Percentiles rank a stretch among this genome's conserved stretches.
Evolutionary conservation across 2,113 vertebrate genomes (phyloP).

Genomic region (Colistium nudipinnis): DNA sequence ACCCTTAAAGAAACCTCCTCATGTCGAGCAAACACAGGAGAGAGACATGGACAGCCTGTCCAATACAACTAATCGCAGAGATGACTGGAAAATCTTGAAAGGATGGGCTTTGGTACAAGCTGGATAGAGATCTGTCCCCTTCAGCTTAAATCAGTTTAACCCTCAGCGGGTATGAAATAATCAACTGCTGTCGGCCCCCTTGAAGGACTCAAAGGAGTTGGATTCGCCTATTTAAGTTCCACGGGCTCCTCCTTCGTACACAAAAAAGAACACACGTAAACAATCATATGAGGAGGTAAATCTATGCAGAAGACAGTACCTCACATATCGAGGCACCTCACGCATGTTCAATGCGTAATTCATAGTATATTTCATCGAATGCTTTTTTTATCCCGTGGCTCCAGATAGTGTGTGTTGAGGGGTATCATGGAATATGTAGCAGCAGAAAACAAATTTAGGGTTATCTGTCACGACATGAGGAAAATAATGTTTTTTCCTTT

Average conservation of each 20-base stretch:
- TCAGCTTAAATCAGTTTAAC: conserved; percentile 29
- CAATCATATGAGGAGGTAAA: neutral
- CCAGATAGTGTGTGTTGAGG: neutral
- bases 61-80: conserved; percentile 35
- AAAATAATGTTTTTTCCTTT: too few species aligned
- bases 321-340: neutral
- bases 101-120: conserved; percentile 19
- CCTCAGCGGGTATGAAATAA: conserved; percentile 35
- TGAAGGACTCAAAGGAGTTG: neutral
- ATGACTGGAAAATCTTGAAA: conserved; percentile 35
- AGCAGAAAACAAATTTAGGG: too few species aligned
- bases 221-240: conserved; percentile 13
- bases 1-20: too few species aligned
- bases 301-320: neutral
- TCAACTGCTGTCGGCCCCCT: conserved; percentile 18
- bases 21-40: neutral
- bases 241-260: neutral
- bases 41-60: conserved; percentile 12
- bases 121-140: conserved; percentile 41
- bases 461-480: too few species aligned
- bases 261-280: conserved; percentile 11
- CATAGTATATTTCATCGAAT: neutral
- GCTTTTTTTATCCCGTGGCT: neutral
- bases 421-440: neutral
- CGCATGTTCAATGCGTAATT: neutral